A percentile compares a stretch with the other conserved stretches of the same genome.
These are phyloP conservation scores for Sepiola atlantica DNA, from an alignment of 2,888 invertebrate genomes.

Conservation along the genomic window DNA sequence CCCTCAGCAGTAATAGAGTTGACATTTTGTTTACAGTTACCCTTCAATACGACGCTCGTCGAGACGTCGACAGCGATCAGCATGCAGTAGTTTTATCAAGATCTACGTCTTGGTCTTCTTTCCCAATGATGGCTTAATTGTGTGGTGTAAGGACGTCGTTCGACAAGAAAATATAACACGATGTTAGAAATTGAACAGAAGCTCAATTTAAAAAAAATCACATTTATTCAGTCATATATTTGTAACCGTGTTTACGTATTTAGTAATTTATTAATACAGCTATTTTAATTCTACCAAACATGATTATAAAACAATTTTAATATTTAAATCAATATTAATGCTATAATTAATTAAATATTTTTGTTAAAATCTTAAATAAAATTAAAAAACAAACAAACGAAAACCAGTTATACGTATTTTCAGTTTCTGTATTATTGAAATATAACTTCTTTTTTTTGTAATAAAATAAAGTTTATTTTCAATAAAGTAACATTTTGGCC, in stretches of 20 bases:
- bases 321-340: not conserved
- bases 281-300: not conserved
- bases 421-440: not conserved
- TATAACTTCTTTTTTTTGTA: too few species aligned
- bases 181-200: not conserved
- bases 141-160: not conserved
- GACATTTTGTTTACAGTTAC: too few species aligned
- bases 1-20: too few species aligned
- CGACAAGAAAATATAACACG: not conserved
- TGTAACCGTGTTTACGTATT: not conserved
- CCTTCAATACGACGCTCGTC: too few species aligned
- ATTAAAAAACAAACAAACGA: not conserved
- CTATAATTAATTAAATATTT: not conserved
- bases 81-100: constrained; percentile 54
- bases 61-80: too few species aligned
- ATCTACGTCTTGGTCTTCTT: constrained; percentile 40
- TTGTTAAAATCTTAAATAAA: not conserved
- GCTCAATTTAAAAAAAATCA: not conserved
- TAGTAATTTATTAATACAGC: not conserved
- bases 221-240: not conserved
- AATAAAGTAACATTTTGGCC: too few species aligned
- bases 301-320: not conserved
- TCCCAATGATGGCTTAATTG: not conserved
- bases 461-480: too few species aligned
- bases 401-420: not conserved